Conservation (phyloP, 2,113 vertebrate species). For the Petrocephalus microphthalmus region DNA sequence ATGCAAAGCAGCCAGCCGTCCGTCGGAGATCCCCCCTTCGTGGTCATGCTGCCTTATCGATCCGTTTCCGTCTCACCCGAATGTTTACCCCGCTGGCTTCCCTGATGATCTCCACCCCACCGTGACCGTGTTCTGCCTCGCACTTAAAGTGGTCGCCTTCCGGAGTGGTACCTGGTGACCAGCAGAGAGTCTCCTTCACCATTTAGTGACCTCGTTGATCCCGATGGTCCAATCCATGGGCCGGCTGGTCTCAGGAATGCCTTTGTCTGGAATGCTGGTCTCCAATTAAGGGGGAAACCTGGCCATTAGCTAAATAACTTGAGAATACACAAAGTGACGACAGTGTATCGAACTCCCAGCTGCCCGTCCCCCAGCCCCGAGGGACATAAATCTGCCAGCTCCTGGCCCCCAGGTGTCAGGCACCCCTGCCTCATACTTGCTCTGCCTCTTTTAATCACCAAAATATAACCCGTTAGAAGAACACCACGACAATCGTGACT, state of each 20-base stretch:
- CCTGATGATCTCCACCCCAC: neutral
- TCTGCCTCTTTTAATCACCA: neutral
- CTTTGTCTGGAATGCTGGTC: constrained; percentile 1
- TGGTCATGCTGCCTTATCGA: neutral
- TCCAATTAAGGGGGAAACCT: constrained; percentile 12
- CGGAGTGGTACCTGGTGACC: neutral
- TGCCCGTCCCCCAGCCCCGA: constrained; percentile 38
- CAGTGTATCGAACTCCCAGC: constrained; percentile 45
- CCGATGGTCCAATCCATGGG: too few species aligned
- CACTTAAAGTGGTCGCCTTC: neutral
- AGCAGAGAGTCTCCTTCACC: neutral
- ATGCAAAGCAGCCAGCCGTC: neutral
- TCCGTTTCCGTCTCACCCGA: neutral
- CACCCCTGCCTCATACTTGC: constrained; percentile 21
- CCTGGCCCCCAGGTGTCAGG: constrained; percentile 46
- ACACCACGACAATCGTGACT: neutral
- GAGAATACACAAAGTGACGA: constrained; percentile 33
- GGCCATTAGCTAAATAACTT: constrained; percentile 24
- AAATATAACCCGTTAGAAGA: neutral
- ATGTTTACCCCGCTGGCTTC: neutral
- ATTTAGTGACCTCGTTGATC: neutral
- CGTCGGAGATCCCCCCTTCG: neutral
- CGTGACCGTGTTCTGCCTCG: neutral
- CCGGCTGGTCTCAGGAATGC: neutral
- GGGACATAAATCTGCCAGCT: constrained; percentile 35